phyloP scores from a whole-genome alignment of 2,888 invertebrate genomes.

The Calameuta idolon region DNA sequence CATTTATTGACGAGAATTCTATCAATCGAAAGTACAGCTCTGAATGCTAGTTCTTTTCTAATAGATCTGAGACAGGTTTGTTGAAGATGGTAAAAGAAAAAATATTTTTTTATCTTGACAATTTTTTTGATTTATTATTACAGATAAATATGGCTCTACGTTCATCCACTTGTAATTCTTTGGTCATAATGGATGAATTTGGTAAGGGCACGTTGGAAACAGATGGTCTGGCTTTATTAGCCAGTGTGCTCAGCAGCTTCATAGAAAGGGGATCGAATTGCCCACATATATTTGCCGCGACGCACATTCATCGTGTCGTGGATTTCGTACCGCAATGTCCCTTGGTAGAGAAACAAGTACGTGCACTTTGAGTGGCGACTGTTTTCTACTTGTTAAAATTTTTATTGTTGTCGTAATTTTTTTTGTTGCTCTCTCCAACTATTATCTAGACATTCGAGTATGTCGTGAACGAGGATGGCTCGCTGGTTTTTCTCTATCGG shows the following conservation, averaged over 20 bases:
- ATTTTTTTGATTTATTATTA: conserved; percentile 26
- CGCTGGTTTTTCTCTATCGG: conserved; percentile 77
- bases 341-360: conserved; percentile 71
- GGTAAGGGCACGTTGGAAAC: conserved; percentile 84
- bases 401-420: not conserved
- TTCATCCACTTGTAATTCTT: conserved; percentile 74
- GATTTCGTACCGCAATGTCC: conserved; percentile 71
- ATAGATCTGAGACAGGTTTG: conserved; percentile 84
- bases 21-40: conserved; percentile 80
- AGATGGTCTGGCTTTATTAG: conserved; percentile 82
- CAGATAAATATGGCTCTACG: conserved; percentile 81
- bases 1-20: conserved; percentile 83
- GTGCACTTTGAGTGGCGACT: conserved; percentile 26
- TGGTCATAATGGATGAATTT: conserved; percentile 90
- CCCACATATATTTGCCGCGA: conserved; percentile 82
- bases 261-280: conserved; percentile 70
- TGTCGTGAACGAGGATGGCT: conserved; percentile 69
- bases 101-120: not conserved
- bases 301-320: conserved; percentile 80
- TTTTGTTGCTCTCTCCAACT: conserved; percentile 6
- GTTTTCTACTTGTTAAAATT: not conserved
- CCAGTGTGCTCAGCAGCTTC: conserved; percentile 78
- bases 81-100: conserved; percentile 12
- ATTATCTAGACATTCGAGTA: conserved; percentile 73
- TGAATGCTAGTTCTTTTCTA: conserved; percentile 87